A percentile compares a stretch with the other conserved stretches of the same genome.
These are phyloP conservation scores for Brotogeris chrysoptera DNA, from an alignment of 2,797 vertebrate species.

Conservation along the genomic window DNA sequence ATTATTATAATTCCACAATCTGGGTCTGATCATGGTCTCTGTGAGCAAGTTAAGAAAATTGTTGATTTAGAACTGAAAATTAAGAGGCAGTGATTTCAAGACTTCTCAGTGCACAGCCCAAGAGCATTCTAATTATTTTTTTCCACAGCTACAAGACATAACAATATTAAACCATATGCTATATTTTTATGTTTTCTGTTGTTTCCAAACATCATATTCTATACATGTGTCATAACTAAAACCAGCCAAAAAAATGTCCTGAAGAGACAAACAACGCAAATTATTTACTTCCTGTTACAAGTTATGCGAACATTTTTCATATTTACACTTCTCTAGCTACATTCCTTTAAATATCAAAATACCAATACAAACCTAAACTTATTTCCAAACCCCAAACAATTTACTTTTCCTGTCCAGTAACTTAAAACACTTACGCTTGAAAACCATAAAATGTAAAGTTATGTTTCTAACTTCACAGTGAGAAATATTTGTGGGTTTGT, in stretches of 20 bases:
- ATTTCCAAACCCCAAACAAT: background rate
- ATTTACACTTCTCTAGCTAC: background rate
- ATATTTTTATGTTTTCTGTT: background rate
- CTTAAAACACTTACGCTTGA: background rate
- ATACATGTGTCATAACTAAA: background rate
- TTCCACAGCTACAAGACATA: background rate
- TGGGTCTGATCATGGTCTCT: background rate
- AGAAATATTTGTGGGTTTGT: background rate
- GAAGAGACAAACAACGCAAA: background rate
- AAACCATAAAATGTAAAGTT: background rate
- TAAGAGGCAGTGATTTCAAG: background rate
- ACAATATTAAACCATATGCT: background rate
- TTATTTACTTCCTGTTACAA: background rate
- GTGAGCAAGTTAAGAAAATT: background rate
- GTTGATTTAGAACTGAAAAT: background rate
- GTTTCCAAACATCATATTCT: background rate
- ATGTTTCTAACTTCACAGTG: background rate
- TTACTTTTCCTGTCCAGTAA: background rate
- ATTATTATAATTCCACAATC: background rate
- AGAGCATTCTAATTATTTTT: slow-evolving; percentile 4
- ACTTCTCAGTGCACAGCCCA: background rate
- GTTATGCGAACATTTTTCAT: background rate
- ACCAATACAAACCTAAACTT: background rate
- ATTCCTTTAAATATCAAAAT: background rate
- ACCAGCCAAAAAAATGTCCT: background rate